Conservation (phyloP, 23 tunicate species). For the Phallusia fumigata region DNA sequence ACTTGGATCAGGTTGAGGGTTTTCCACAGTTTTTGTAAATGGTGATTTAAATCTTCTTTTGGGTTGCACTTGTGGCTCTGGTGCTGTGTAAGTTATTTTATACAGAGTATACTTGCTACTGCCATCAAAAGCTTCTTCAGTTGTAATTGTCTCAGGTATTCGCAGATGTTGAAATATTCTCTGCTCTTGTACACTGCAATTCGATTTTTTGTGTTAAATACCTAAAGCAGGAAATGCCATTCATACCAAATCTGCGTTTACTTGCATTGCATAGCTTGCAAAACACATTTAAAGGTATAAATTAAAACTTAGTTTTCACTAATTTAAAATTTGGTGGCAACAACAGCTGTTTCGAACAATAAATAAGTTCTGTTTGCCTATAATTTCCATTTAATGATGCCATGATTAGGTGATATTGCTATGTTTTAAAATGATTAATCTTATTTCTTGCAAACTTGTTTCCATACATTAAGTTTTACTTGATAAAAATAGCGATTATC, state of each 20-base stretch:
- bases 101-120: conserved; percentile 78
- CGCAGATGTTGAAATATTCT: conserved; percentile 50
- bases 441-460: no score
- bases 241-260: no score
- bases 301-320: not conserved
- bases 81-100: conserved; percentile 57
- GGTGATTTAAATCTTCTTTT: not conserved
- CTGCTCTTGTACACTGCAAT: not conserved
- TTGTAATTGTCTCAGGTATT: conserved; percentile 48
- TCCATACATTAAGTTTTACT: no score
- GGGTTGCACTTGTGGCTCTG: not conserved
- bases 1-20: not conserved
- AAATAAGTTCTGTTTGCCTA: no score
- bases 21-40: not conserved
- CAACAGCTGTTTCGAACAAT: not conserved
- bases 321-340: not conserved
- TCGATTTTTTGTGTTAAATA: no score
- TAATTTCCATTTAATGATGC: no score
- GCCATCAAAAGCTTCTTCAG: conserved; percentile 65
- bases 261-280: no score
- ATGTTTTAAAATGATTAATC: no score
- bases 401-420: no score
- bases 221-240: no score
- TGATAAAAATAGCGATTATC: no score
- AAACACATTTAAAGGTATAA: no score